Conservation (phyloP, 1,140 invertebrate species). For the Pogonomyrmex californicus region DNA sequence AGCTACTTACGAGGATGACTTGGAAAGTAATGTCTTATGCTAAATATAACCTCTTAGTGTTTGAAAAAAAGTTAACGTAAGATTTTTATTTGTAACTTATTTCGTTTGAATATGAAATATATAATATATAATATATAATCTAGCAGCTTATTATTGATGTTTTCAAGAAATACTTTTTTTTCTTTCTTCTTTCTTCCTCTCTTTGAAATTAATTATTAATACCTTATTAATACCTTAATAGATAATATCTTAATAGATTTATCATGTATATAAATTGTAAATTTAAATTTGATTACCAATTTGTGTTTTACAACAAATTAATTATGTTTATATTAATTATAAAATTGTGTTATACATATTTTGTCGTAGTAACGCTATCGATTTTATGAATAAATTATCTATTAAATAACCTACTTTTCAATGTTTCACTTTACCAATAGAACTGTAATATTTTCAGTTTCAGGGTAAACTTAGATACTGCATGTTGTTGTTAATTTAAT, state of each 20-base stretch:
- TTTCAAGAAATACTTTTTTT: neutral
- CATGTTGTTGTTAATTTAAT: neutral
- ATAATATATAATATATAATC: neutral
- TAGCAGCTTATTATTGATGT: neutral
- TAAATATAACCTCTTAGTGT: neutral
- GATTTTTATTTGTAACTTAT: neutral
- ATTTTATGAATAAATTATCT: neutral
- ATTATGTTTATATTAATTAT: constrained; percentile 4
- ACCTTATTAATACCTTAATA: too few species aligned
- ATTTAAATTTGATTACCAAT: neutral
- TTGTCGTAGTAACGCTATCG: neutral
- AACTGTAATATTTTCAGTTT: neutral
- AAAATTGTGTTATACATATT: neutral
- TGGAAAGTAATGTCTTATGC: neutral
- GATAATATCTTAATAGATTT: too few species aligned
- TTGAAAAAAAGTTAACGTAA: neutral
- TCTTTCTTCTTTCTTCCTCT: neutral
- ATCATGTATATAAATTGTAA: neutral
- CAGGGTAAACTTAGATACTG: neutral
- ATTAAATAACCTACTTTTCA: neutral
- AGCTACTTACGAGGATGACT: neutral
- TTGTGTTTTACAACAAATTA: neutral
- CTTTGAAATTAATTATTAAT: neutral
- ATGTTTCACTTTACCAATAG: neutral
- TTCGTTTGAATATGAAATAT: neutral